A percentile compares a stretch with the other conserved stretches of the same genome.
phyloP scores from a whole-genome alignment of 2,113 vertebrate genomes.

The Pterophyllum scalare region DNA sequence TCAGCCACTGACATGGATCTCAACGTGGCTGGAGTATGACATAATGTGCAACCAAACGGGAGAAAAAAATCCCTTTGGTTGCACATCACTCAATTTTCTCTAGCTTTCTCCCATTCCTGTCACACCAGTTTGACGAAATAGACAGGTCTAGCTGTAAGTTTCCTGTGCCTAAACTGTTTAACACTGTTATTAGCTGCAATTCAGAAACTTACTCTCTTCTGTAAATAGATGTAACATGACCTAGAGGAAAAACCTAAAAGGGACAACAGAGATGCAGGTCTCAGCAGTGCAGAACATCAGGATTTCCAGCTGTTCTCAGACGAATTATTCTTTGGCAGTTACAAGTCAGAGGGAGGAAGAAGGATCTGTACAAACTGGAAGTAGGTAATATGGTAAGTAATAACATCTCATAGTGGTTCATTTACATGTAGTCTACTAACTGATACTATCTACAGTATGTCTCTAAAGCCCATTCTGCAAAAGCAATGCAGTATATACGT shows the following conservation, averaged over 20 bases:
- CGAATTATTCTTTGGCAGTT: constrained; percentile 46
- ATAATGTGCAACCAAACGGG: background rate
- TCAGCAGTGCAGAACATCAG: constrained; percentile 5
- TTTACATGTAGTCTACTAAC: background rate
- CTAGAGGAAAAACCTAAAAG: background rate
- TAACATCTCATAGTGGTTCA: constrained; percentile 10
- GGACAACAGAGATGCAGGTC: constrained; percentile 26
- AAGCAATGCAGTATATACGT: background rate
- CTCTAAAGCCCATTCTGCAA: background rate
- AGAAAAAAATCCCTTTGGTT: background rate
- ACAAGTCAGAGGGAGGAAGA: background rate
- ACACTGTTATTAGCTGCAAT: constrained; percentile 46
- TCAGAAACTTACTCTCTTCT: constrained; percentile 41
- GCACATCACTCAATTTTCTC: background rate
- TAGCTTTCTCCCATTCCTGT: background rate
- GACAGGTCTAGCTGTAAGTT: background rate
- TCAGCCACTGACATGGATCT: background rate
- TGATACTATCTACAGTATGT: background rate
- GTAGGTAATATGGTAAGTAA: constrained; percentile 15
- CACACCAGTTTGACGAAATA: background rate
- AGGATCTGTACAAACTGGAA: constrained; percentile 21
- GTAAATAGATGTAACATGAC: constrained; percentile 36
- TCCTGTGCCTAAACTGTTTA: constrained; percentile 19
- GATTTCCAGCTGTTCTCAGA: background rate
- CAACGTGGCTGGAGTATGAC: background rate